Evolutionary conservation across 2,797 vertebrate species (phyloP), one percentile per base, ranked within the genome.

Genomic region (Pangasius macronema): DNA sequence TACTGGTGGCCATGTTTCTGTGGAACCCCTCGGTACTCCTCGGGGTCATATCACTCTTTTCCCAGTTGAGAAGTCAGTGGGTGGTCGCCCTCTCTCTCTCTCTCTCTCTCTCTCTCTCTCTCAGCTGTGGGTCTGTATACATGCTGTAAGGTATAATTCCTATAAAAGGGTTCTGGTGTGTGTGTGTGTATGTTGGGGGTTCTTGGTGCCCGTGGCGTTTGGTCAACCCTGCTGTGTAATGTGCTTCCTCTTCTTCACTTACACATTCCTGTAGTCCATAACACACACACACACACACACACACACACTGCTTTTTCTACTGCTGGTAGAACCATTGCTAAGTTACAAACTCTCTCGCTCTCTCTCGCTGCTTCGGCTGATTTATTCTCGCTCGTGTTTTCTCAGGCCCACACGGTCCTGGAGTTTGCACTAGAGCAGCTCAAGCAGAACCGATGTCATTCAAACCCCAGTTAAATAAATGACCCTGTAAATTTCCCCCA

Each of bases 381-480:
- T 98, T 98, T 97, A 98, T 98, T 94, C 95, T 94, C 92, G 92
- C 91, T 93, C 95, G 95, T 98, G 96, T 98, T 98, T 97, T 97
- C 94, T 95, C 95, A 97, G 96, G 96, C 96, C 96, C 96, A 96
- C 96, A 96, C 93, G 95, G 95, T 95, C 95, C 93, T 94, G 95
- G 94, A 95, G 95, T 96, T 97, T 96, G 97, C 95, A 95, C 95
- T 92, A 94, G 94, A 92, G 92, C 92, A 95, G 94, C 95, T 97
- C 97, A 97, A 96, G 96, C 97, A 97, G 96, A 97, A 96, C 96
- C 95, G 80, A 94, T 97, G 97, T 96, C 97, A 96, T 97, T 97
- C 96, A 95, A 95, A 97, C 96, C 84, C 95, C 96, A 95, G 96
- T 96, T 95, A 97, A 97, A 97, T 96, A 96, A 97, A 98, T 97